A percentile compares a stretch with the other conserved stretches of the same genome.
phyloP scores from a whole-genome alignment of 2,113 vertebrate genomes.

The Tautogolabrus adspersus region DNA sequence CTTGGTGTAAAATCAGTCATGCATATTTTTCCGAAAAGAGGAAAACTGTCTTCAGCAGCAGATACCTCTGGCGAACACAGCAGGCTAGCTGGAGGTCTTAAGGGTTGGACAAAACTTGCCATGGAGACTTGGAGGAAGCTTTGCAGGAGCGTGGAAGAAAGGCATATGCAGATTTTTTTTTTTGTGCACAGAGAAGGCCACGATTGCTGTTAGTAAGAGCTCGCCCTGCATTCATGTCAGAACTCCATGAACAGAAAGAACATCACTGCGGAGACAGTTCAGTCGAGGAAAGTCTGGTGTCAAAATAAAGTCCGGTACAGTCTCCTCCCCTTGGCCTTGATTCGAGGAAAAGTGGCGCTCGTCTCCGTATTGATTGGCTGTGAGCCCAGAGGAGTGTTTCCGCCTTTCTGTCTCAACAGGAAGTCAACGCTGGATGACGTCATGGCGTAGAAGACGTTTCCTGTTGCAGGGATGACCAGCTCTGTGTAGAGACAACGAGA shows the following conservation, averaged over 20 bases:
- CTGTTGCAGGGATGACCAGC: slow-evolving; percentile 87
- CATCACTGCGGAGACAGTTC: not conserved
- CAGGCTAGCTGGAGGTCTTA: slow-evolving; percentile 29
- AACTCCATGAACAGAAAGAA: not conserved
- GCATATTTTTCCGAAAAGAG: slow-evolving; percentile 18
- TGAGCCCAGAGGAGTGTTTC: slow-evolving; percentile 65
- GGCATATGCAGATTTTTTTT: slow-evolving; percentile 25
- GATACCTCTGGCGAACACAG: slow-evolving; percentile 21
- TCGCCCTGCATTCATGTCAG: not conserved
- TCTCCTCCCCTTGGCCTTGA: slow-evolving; percentile 90
- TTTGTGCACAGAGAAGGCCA: slow-evolving; percentile 53
- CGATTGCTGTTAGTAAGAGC: slow-evolving; percentile 20
- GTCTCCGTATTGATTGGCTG: slow-evolving; percentile 78
- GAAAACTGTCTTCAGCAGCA: slow-evolving; percentile 35
- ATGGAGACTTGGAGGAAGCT: slow-evolving; percentile 28
- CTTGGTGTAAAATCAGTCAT: slow-evolving; percentile 13
- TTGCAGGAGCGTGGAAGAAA: slow-evolving; percentile 24
- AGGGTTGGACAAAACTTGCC: slow-evolving; percentile 10
- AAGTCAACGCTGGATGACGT: slow-evolving; percentile 89
- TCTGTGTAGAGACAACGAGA: slow-evolving; percentile 72
- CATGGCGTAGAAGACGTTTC: slow-evolving; percentile 95
- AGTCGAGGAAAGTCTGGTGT: slow-evolving; percentile 24
- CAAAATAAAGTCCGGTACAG: slow-evolving; percentile 85
- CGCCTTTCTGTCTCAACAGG: slow-evolving; percentile 83
- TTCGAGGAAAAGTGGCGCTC: slow-evolving; percentile 90